A percentile compares a stretch with the other conserved stretches of the same genome.
These are phyloP conservation scores for Gila robusta DNA, from an alignment of 2,797 vertebrate species.

Conservation along the genomic window DNA sequence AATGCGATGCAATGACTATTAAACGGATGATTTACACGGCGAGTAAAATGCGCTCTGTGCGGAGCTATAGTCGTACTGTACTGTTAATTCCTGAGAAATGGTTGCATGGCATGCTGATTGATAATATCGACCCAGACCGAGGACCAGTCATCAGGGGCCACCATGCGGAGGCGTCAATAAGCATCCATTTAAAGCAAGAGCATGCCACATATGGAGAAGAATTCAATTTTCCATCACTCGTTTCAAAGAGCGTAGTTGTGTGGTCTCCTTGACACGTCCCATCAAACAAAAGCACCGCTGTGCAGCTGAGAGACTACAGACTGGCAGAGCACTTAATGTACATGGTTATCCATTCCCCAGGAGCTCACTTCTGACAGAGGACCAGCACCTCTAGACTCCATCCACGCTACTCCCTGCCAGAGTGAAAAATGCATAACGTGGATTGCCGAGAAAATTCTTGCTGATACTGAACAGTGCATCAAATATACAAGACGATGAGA, in stretches of 20 bases:
- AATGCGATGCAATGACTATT: conserved; percentile 29
- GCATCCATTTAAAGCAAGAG: conserved; percentile 69
- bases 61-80: conserved; percentile 11
- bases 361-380: conserved; percentile 38
- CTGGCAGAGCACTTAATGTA: conserved; percentile 65
- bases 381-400: conserved; percentile 12
- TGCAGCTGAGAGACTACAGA: conserved; percentile 71
- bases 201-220: conserved; percentile 70
- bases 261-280: conserved; percentile 70
- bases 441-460: neutral
- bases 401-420: conserved; percentile 21
- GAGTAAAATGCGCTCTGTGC: conserved; percentile 2
- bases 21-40: conserved; percentile 36
- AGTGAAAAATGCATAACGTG: conserved; percentile 3
- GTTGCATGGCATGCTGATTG: conserved; percentile 57
- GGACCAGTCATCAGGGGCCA: conserved; percentile 66
- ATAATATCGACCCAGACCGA: conserved; percentile 68
- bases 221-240: conserved; percentile 79
- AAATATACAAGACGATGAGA: neutral
- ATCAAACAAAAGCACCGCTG: conserved; percentile 76
- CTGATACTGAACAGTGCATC: neutral
- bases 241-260: conserved; percentile 74
- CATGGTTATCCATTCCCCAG: conserved; percentile 43
- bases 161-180: conserved; percentile 69
- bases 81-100: conserved; percentile 57